Conservation (phyloP, 2,888 invertebrate species). For the Conomelus anceps region DNA sequence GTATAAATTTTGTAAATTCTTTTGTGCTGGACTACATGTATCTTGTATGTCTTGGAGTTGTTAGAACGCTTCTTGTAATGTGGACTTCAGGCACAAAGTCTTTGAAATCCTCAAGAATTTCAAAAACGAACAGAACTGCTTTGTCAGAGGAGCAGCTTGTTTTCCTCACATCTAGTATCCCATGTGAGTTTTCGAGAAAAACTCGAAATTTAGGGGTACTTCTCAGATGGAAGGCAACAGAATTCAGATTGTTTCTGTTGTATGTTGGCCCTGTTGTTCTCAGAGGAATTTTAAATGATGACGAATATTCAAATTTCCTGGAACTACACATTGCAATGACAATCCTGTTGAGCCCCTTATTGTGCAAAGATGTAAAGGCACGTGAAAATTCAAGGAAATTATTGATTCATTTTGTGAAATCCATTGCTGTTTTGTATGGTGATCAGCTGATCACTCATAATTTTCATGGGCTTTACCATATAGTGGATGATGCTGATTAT, state of each 20-base stretch:
- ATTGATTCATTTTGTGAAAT: not conserved
- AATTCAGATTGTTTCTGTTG: not conserved
- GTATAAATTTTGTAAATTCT: slow-evolving; percentile 8
- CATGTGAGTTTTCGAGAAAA: slow-evolving; percentile 7
- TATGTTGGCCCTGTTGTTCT: not conserved
- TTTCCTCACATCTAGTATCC: not conserved
- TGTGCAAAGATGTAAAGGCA: not conserved
- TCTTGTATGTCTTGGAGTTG: slow-evolving; percentile 7
- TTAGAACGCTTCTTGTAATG: not conserved
- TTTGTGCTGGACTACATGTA: slow-evolving; percentile 11
- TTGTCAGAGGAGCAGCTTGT: not conserved
- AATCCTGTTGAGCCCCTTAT: not conserved
- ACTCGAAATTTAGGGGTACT: not conserved
- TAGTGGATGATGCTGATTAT: not conserved
- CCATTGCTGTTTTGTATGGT: not conserved
- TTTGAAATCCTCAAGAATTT: not conserved
- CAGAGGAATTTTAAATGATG: not conserved
- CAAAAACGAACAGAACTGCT: not conserved
- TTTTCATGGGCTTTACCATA: not conserved
- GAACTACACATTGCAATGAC: not conserved
- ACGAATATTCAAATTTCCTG: not conserved
- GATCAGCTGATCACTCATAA: not conserved
- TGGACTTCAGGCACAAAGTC: slow-evolving; percentile 9
- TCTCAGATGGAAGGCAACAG: slow-evolving; percentile 11
- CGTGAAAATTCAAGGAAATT: not conserved